Evolutionary conservation across 2,113 vertebrate genomes (phyloP).

Genomic region (Butorides virescens): DNA sequence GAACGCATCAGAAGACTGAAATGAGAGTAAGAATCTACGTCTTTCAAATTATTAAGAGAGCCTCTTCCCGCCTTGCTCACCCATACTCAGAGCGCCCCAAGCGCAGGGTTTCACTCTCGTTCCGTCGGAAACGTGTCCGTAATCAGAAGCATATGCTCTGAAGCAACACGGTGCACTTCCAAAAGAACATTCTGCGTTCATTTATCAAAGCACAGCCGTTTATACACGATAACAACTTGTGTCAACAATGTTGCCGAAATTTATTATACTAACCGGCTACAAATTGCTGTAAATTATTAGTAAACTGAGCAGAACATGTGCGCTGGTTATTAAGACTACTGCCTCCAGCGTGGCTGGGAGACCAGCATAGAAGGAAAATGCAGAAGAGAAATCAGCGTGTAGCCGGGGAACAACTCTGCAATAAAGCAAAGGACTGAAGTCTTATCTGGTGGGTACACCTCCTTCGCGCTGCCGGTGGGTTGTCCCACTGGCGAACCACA

Average conservation of each 20-base stretch:
- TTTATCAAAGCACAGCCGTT: constrained; percentile 1
- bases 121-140: constrained; percentile 25
- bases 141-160: constrained; percentile 69
- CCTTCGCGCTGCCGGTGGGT: not conserved
- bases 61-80: not conserved
- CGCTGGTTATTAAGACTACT: not conserved
- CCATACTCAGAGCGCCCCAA: not conserved
- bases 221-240: constrained; percentile 37
- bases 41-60: not conserved
- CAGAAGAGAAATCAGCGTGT: not conserved
- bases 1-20: not conserved
- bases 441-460: not conserved
- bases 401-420: not conserved
- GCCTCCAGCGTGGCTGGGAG: not conserved
- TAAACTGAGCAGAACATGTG: constrained; percentile 40
- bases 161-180: not conserved
- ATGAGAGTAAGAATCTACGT: not conserved
- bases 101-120: not conserved
- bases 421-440: not conserved
- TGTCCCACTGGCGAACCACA: not conserved
- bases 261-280: constrained; percentile 50
- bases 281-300: constrained; percentile 65
- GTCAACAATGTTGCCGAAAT: constrained; percentile 49
- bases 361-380: not conserved
- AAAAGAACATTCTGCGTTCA: constrained; percentile 7